Evolutionary conservation across 2,888 invertebrate genomes (phyloP).

Genomic region (Bellardia pandia): DNA sequence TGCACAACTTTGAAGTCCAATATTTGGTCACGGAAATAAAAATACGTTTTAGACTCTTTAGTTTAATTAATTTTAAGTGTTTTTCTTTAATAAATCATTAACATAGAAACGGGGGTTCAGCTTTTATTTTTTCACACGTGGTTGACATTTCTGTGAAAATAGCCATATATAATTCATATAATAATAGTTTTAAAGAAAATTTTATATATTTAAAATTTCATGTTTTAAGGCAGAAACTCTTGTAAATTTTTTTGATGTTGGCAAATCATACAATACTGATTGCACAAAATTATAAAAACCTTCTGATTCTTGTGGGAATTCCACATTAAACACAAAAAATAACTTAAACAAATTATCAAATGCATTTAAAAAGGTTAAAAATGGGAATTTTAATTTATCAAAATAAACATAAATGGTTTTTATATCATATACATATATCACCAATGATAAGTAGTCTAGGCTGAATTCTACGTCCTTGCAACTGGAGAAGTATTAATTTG

Average conservation of each 20-base stretch:
- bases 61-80: no score
- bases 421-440: neutral
- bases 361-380: neutral
- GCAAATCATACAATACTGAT: conserved; percentile 5
- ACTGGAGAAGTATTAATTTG: neutral
- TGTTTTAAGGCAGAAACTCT: neutral
- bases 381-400: conserved; percentile 11
- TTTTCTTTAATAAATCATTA: no score
- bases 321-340: conserved; percentile 11
- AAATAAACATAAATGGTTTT: conserved; percentile 13
- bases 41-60: no score
- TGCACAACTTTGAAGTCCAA: no score
- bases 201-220: neutral
- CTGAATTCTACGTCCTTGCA: conserved; percentile 11
- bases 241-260: neutral
- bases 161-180: no score
- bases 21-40: no score
- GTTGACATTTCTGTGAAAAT: no score
- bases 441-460: conserved; percentile 13
- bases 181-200: no score
- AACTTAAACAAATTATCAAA: neutral
- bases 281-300: conserved; percentile 11
- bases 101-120: no score
- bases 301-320: neutral
- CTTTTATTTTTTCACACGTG: no score